These are phyloP conservation scores for Apeltes quadracus DNA, from an alignment of 2,113 vertebrate species.

Conservation along the genomic window DNA sequence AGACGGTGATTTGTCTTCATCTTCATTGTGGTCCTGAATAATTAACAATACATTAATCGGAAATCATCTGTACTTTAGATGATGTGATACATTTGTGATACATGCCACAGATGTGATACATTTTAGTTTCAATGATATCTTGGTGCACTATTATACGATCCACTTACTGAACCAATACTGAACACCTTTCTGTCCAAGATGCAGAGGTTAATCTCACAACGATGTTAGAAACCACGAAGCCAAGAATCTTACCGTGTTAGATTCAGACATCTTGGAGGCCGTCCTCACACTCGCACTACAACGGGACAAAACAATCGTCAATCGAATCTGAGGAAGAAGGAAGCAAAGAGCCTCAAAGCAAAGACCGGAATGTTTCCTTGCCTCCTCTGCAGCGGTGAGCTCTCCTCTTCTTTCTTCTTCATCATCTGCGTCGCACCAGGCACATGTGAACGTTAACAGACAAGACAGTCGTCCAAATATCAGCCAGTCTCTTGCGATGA, in stretches of 20 bases:
- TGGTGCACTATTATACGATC: not conserved
- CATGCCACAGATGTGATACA: not conserved
- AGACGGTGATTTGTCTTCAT: constrained; percentile 66
- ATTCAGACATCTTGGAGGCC: constrained; percentile 70
- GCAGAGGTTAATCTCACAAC: not conserved
- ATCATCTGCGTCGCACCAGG: constrained; percentile 65
- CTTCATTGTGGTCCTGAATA: constrained; percentile 61
- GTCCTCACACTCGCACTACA: constrained; percentile 76
- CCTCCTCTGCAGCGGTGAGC: constrained; percentile 75
- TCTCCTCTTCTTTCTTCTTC: constrained; percentile 77
- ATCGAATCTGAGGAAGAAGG: not conserved
- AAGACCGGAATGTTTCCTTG: constrained; percentile 19
- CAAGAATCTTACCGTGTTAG: constrained; percentile 59
- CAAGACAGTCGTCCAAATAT: constrained; percentile 2
- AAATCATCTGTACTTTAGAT: constrained; percentile 6
- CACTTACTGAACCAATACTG: not conserved
- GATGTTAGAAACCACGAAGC: not conserved
- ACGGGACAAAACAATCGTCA: constrained; percentile 9
- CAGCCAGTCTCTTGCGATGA: constrained; percentile 1
- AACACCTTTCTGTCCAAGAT: not conserved
- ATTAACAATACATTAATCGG: not conserved
- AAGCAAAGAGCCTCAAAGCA: not conserved
- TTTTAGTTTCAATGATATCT: not conserved
- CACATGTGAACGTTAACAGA: not conserved
- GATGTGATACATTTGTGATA: not conserved